phyloP scores from a whole-genome alignment of 2,797 vertebrate species.

The Oceanodroma leucorhoa region DNA sequence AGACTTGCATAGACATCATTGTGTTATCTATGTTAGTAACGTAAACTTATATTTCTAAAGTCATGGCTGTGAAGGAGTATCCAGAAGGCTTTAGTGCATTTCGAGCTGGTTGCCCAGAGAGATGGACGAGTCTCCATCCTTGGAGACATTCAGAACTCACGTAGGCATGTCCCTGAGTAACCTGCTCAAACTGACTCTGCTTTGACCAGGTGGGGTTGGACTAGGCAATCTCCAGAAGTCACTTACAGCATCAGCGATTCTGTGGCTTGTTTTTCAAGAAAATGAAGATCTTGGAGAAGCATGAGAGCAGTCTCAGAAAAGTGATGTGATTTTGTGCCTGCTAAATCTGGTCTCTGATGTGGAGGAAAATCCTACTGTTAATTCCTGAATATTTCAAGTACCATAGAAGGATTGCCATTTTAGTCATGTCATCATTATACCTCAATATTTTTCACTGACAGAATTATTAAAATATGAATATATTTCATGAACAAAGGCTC shows the following conservation, averaged over 20 bases:
- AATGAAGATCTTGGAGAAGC: neutral
- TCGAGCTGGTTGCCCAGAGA: neutral
- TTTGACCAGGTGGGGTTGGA: neutral
- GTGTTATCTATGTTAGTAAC: neutral
- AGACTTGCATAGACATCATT: neutral
- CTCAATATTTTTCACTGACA: neutral
- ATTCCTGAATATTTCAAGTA: neutral
- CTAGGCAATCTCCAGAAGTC: neutral
- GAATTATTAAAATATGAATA: constrained; percentile 4
- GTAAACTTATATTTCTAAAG: neutral
- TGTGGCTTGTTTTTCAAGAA: neutral
- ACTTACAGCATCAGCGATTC: neutral
- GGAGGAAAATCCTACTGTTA: neutral
- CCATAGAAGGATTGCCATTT: neutral
- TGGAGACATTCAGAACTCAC: neutral
- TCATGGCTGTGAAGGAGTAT: neutral
- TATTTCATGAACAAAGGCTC: constrained; percentile 9
- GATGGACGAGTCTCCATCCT: neutral
- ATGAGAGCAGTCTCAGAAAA: neutral
- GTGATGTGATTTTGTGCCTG: neutral
- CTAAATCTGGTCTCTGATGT: neutral
- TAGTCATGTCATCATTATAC: neutral
- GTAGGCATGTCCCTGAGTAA: neutral
- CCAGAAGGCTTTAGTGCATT: neutral
- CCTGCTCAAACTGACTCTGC: neutral